Evolutionary conservation across 2,797 vertebrate genomes (phyloP).

Genomic region (Eidolon dupreanum): DNA sequence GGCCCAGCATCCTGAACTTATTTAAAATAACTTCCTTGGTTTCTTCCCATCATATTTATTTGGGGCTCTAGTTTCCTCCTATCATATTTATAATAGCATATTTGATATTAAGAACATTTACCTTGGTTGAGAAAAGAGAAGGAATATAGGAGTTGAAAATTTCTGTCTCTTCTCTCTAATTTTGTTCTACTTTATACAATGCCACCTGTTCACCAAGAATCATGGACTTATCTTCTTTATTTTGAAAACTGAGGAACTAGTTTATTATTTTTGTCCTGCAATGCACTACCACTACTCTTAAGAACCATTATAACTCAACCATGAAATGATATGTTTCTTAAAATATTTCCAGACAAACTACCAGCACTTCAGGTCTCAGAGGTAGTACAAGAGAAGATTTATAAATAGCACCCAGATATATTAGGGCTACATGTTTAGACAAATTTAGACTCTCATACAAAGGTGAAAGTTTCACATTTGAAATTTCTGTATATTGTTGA

Average conservation of each 20-base stretch:
- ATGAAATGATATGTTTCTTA: not conserved
- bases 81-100: not conserved
- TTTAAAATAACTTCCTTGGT: not conserved
- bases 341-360: not conserved
- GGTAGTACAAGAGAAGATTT: not conserved
- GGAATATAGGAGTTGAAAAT: not conserved
- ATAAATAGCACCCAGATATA: not conserved
- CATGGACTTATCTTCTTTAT: not conserved
- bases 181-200: not conserved
- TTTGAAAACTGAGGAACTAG: not conserved
- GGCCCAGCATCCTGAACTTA: not conserved
- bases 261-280: slow-evolving; percentile 12
- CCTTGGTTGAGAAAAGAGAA: not conserved
- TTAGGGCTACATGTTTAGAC: not conserved
- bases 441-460: not conserved
- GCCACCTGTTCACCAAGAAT: not conserved
- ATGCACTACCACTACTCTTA: not conserved
- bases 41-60: not conserved
- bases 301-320: not conserved
- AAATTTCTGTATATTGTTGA: not conserved
- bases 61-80: not conserved
- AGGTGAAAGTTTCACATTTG: not conserved
- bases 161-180: not conserved
- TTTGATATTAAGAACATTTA: not conserved
- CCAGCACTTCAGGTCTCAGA: not conserved